Evolutionary conservation across 2,113 vertebrate genomes (phyloP), one percentile per base, ranked within the genome.

Genomic region (Odontesthes bonariensis): DNA sequence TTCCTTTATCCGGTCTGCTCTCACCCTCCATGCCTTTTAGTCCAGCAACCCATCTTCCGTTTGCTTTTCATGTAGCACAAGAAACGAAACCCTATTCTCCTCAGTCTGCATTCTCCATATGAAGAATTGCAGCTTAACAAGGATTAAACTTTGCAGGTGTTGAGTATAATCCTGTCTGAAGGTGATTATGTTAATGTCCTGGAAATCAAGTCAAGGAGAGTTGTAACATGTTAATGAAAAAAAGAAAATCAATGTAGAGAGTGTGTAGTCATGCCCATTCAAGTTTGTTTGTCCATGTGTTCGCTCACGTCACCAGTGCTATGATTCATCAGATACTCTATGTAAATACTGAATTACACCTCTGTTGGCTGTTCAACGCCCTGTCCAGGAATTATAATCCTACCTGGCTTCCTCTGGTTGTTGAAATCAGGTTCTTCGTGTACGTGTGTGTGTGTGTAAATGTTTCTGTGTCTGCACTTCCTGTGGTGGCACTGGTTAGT

Each of bases 401-500:
- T 72, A 49, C 69, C 70, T 52, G 33, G 66, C 49, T 74, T 83
- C 78, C 51, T 59, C 83, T 87, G 75, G 56, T 79, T 71, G 54
- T 79, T 67, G 44, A 81, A 81, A 83, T 78, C 67, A 62, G 59
- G 73, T 62, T 86, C 13, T 86, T 61, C 17, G 2, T 69, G 56
- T 32, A 33, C 63, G 60, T 73, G 72, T 88, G 70, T 82, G 70
- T 82, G 69, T 40, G 23, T 85, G 77, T 88, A 85, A 86, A 84
- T 61, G 23, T 62, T 14, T 85, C 32, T 92, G 91, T 76, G 63
- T 74, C 32, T 73, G 58, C 63, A 65, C 69, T 80, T 78, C 72
- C 83, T 89, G 87, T 75, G 89, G 88, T 90, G 89, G 77, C 79
- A 77, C 87, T 86, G 86, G 83, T 89, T 87, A 88, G 88, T 85